Conservation (phyloP, 2,888 invertebrate species). For the Thereva nobilitata region DNA sequence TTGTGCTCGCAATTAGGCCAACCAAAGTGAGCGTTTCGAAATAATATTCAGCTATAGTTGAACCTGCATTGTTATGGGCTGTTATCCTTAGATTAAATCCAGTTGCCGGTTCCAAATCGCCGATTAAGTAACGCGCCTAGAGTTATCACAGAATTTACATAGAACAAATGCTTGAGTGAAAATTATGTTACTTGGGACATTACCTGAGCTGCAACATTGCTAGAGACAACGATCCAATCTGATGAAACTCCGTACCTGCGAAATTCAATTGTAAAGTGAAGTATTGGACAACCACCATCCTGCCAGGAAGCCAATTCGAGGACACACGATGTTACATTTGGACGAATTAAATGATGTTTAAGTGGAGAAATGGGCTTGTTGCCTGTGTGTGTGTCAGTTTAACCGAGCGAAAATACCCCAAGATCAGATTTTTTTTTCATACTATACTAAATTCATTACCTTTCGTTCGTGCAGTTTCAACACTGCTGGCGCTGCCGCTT, state of each 20-base stretch:
- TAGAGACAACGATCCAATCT: conserved; percentile 60
- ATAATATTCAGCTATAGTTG: conserved; percentile 63
- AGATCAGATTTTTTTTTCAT: background rate
- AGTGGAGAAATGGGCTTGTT: conserved; percentile 69
- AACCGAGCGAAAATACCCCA: too few relatives aligned
- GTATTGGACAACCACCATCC: conserved; percentile 78
- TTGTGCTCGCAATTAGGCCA: conserved; percentile 52
- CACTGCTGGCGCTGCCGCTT: conserved; percentile 69
- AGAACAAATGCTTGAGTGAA: background rate
- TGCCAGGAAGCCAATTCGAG: conserved; percentile 80
- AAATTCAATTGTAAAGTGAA: conserved; percentile 64
- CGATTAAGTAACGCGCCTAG: conserved; percentile 58
- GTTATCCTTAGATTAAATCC: conserved; percentile 62
- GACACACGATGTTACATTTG: conserved; percentile 76
- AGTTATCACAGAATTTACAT: conserved; percentile 9
- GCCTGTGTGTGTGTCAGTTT: conserved; percentile 44
- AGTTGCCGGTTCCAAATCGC: conserved; percentile 60
- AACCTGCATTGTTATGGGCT: conserved; percentile 68
- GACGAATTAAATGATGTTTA: conserved; percentile 70
- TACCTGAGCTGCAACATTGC: conserved; percentile 59
- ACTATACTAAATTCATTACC: conserved; percentile 60
- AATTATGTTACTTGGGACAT: conserved; percentile 46
- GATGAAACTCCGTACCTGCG: conserved; percentile 50
- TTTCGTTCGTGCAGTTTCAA: conserved; percentile 72
- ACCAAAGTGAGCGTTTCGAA: conserved; percentile 64